Percentiles rank a stretch among this genome's conserved stretches.
These are phyloP conservation scores for Istiophorus platypterus DNA, from an alignment of 2,113 vertebrate genomes.

Conservation along the genomic window DNA sequence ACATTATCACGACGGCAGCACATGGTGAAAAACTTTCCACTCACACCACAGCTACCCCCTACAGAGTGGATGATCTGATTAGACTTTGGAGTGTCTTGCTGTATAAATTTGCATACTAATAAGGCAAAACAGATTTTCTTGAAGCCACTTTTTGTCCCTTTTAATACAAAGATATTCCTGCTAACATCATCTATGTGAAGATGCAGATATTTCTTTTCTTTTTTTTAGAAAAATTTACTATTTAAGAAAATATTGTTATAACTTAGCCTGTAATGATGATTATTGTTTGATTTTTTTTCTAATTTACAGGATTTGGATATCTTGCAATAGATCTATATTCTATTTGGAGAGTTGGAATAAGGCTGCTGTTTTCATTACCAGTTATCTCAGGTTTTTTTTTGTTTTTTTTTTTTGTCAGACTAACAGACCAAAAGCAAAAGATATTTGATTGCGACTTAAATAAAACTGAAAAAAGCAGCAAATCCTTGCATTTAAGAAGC, in stretches of 20 bases:
- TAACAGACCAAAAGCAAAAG: not conserved
- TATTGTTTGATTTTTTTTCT: not conserved
- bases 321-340: not conserved
- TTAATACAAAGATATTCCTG: constrained; percentile 26
- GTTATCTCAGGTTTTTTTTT: not conserved
- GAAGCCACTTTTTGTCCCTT: constrained; percentile 27
- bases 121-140: constrained; percentile 61
- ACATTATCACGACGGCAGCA: constrained; percentile 49
- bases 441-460: not conserved
- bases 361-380: not conserved
- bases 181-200: constrained; percentile 11
- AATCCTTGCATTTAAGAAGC: not conserved
- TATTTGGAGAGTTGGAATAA: not conserved
- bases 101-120: constrained; percentile 78
- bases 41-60: constrained; percentile 63
- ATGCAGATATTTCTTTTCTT: not conserved
- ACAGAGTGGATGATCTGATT: constrained; percentile 77
- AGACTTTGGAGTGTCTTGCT: constrained; percentile 71
- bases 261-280: not conserved
- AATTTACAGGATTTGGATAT: not conserved
- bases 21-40: constrained; percentile 54
- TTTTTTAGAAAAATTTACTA: constrained; percentile 3
- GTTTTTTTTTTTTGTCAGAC: not conserved
- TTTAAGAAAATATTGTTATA: constrained; percentile 10
- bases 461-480: not conserved